phyloP scores from a whole-genome alignment of 2,113 vertebrate species.

The Megaceryle torquata region DNA sequence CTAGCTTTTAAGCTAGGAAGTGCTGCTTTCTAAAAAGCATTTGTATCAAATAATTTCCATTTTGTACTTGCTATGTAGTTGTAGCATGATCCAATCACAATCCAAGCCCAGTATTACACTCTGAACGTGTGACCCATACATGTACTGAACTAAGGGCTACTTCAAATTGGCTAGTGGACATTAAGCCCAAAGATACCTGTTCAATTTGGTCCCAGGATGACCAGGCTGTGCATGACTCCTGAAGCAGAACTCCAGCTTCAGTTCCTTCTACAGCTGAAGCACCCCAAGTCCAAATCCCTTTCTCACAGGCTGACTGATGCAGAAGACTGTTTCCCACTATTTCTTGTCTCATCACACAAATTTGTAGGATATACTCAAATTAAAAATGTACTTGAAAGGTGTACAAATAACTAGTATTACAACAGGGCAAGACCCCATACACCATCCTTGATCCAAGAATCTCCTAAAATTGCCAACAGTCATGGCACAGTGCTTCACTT shows the following conservation, averaged over 20 bases:
- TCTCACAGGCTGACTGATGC: background rate
- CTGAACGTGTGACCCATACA: rapidly evolving
- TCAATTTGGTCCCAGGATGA: background rate
- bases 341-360: background rate
- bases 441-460: background rate
- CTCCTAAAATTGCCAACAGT: background rate
- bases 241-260: background rate
- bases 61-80: background rate
- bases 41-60: background rate
- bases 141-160: background rate
- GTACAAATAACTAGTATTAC: background rate
- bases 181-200: background rate
- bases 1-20: background rate
- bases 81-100: background rate
- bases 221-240: background rate
- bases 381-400: background rate
- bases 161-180: background rate
- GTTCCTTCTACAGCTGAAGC: background rate
- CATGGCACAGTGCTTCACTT: rapidly evolving
- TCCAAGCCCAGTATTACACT: background rate
- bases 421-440: background rate
- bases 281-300: background rate
- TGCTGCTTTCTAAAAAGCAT: background rate
- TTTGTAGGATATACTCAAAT: background rate
- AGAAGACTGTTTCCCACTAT: background rate